Percentiles rank a stretch among this genome's conserved stretches.
Conservation (phyloP, 2,888 invertebrate species). For the Mycalesis mineus region DNA sequence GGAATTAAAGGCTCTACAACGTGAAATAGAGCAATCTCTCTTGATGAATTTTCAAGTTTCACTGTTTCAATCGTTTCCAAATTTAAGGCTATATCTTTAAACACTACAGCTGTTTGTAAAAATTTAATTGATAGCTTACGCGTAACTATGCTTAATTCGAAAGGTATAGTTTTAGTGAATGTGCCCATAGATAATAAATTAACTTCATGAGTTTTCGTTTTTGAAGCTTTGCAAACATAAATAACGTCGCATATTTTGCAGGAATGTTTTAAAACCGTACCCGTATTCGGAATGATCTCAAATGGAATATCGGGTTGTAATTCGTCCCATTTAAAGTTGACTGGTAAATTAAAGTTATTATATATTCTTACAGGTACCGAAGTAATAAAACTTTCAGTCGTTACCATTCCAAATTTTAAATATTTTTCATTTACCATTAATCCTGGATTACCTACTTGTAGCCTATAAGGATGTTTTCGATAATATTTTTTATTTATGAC, state of each 20-base stretch:
- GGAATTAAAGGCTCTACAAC: conserved; percentile 70
- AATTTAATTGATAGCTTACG: conserved; percentile 65
- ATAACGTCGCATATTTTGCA: conserved; percentile 58
- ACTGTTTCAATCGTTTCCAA: conserved; percentile 61
- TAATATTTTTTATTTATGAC: conserved; percentile 50
- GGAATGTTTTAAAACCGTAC: conserved; percentile 50
- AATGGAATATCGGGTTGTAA: conserved; percentile 55
- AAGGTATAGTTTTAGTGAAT: conserved; percentile 38
- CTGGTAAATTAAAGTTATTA: conserved; percentile 56
- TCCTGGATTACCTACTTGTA: conserved; percentile 51
- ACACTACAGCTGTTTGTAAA: conserved; percentile 49
- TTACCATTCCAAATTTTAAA: conserved; percentile 70
- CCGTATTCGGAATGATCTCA: conserved; percentile 53
- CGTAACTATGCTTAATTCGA: conserved; percentile 58
- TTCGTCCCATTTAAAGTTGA: conserved; percentile 55
- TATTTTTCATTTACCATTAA: conserved; percentile 50
- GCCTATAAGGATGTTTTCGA: conserved; percentile 51
- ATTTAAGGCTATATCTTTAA: conserved; percentile 66
- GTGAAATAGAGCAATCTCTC: conserved; percentile 69
- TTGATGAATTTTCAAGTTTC: conserved; percentile 73
- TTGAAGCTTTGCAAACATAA: conserved; percentile 53
- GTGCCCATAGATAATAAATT: conserved; percentile 46
- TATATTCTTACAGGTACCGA: conserved; percentile 57
- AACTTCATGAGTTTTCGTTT: conserved; percentile 61
- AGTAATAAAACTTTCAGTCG: conserved; percentile 58